phyloP scores from a whole-genome alignment of 2,113 vertebrate genomes.

The Equus przewalskii region DNA sequence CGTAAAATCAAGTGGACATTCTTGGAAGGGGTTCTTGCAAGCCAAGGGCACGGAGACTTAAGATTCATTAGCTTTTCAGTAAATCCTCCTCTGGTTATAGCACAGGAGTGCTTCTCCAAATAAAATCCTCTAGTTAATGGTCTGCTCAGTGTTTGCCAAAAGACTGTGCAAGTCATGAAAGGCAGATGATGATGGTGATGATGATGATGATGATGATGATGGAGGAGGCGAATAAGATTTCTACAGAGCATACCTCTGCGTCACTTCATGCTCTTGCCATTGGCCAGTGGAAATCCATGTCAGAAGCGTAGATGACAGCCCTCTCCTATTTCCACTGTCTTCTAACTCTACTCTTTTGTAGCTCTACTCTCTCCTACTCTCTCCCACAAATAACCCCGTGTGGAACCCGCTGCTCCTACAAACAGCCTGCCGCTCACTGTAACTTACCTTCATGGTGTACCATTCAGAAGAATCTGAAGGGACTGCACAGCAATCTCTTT shows the following conservation, averaged over 20 bases:
- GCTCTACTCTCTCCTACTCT: neutral
- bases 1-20: neutral
- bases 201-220: neutral
- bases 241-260: fast-evolving
- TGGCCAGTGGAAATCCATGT: fast-evolving
- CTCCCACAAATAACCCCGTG: neutral
- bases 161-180: neutral
- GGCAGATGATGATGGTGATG: neutral
- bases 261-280: neutral
- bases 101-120: neutral
- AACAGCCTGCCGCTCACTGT: neutral
- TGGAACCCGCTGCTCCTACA: neutral
- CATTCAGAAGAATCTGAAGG: slow-evolving; percentile 36
- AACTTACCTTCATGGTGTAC: neutral
- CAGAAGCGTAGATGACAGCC: neutral
- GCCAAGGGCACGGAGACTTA: neutral
- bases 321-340: neutral
- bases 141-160: neutral
- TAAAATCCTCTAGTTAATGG: neutral
- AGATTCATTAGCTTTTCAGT: neutral
- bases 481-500: neutral
- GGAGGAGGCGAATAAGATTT: neutral
- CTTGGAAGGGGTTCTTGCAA: neutral
- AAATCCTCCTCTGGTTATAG: neutral
- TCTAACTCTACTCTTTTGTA: neutral